Base-by-base conservation (phyloP, 2,888 invertebrate genomes). In the Steromphala cineraria region DNA sequence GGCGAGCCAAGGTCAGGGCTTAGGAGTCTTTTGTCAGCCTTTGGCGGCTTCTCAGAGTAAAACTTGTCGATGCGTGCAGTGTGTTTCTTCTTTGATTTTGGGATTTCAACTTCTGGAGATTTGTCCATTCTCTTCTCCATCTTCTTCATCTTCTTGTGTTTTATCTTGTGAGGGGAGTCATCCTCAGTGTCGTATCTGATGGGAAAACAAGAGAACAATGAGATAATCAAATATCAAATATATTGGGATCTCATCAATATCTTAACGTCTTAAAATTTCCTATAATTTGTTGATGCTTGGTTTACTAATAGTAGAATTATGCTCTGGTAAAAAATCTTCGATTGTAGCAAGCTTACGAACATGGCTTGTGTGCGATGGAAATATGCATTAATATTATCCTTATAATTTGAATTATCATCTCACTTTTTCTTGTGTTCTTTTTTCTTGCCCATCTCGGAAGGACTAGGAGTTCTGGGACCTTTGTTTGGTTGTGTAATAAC, bases 71-170 rank as follows among this genome's bases (percentile, higher is more conserved):
- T 36, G 17, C 77, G 56, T 10, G 77, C 36, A 40, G 83, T 81
- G 46, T 82, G 85, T 53, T 83, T 83, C 77, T 82, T 83, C 24
- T 85, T 79, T 15, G 53, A 36, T 8, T 55, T 36, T 5, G 21
- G 36, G 15, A 71, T 28, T 13, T 74, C 79, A 40, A 55, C n/a
- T 74, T 79, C 79, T 2, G 75, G 56, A 2, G 79, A 53, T 17
- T 75, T 55, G 0, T 79, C 79, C 40, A 74, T 19, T 74, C 75
- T 74, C 36, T 53, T 79, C 8, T 55, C 74, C 19, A 79, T 80
- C 53, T 89, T 89, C 80, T 84, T 84, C 71, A 88, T 89, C 81
- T 88, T 89, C 82, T 89, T 87, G 81, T 88, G 87, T 67, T 89
- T 89, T 36, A 21, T 31, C 82, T 87, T 84, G 56, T 84, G 88